Evolutionary conservation across 2,113 vertebrate genomes (phyloP).

Genomic region (Condylura cristata): DNA sequence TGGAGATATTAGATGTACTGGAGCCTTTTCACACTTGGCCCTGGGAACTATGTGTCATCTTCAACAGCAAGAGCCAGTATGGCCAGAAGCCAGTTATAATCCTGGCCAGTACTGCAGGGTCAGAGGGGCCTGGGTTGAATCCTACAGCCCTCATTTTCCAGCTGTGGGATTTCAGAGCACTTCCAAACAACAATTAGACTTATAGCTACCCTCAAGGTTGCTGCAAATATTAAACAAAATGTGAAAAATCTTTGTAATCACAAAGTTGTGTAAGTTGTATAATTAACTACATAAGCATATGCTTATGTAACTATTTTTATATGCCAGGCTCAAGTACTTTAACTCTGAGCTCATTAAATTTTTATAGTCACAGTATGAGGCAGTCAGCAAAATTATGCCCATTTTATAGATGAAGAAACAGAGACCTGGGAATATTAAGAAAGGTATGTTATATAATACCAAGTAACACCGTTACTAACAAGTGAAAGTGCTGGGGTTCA

Average conservation of each 20-base stretch:
- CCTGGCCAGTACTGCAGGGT: background rate
- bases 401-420: background rate
- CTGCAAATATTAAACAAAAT: background rate
- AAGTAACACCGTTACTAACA: background rate
- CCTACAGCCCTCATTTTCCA: background rate
- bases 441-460: background rate
- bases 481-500: background rate
- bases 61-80: background rate
- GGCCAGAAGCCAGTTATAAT: background rate
- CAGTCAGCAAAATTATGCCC: background rate
- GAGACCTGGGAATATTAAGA: background rate
- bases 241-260: background rate
- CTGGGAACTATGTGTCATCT: background rate
- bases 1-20: background rate
- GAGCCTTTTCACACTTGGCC: background rate
- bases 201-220: background rate
- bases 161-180: background rate
- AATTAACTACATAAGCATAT: background rate
- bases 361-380: background rate
- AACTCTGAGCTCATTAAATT: background rate
- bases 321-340: background rate
- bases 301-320: background rate
- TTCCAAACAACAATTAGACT: background rate
- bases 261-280: background rate
- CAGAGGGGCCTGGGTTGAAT: background rate